phyloP scores from a whole-genome alignment of 30 jellyfish, hydroid and myxozoan species.

The Turritopsis rubra region DNA sequence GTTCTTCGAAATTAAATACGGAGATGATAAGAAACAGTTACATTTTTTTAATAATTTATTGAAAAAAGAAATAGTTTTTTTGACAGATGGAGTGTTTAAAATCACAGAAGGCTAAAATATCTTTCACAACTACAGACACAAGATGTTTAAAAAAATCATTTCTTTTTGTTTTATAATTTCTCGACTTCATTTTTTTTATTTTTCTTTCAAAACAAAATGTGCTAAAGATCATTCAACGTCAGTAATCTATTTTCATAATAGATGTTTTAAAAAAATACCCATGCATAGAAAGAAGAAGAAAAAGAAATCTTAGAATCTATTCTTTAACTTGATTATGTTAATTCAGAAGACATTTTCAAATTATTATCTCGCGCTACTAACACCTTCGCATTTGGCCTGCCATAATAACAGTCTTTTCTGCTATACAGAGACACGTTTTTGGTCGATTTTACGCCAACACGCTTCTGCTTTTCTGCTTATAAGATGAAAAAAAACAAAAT shows the following conservation, averaged over 20 bases:
- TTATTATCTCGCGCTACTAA: background rate
- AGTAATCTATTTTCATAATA: background rate
- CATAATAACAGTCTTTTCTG: background rate
- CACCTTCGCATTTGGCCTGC: background rate
- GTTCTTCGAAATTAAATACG: background rate
- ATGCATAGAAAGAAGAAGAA: background rate
- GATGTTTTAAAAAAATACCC: background rate
- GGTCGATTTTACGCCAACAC: background rate
- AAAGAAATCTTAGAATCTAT: background rate
- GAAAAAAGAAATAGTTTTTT: background rate
- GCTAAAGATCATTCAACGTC: background rate
- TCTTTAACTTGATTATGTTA: background rate
- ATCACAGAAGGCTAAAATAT: background rate
- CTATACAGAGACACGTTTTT: background rate
- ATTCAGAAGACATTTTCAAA: background rate
- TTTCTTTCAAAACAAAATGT: background rate
- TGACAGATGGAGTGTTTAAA: background rate
- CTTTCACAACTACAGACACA: background rate
- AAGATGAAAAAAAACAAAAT: background rate
- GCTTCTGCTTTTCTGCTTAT: background rate
- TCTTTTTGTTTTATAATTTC: background rate
- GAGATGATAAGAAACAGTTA: background rate
- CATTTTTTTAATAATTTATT: background rate
- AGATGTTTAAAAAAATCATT: background rate
- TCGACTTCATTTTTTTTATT: background rate